Evolutionary conservation across 2,888 invertebrate genomes (phyloP).

Genomic region (Beris morrisii): DNA sequence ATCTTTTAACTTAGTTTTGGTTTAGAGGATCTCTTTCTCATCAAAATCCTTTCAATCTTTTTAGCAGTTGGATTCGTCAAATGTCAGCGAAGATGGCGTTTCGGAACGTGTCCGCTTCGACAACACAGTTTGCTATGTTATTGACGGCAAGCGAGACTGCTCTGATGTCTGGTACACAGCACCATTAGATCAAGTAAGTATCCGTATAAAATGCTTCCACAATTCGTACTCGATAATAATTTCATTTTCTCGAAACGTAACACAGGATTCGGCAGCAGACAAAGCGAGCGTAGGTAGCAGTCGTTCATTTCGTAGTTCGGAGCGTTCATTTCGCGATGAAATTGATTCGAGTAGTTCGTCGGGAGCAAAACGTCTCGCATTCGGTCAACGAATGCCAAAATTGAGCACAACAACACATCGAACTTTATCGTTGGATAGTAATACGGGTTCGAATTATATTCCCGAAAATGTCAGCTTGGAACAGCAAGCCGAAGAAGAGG

Average conservation of each 20-base stretch:
- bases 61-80: conserved; percentile 55
- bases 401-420: conserved; percentile 43
- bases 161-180: conserved; percentile 44
- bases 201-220: background rate
- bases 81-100: conserved; percentile 56
- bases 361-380: conserved; percentile 41
- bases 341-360: conserved; percentile 42
- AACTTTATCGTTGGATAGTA: conserved; percentile 44
- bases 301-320: conserved; percentile 46
- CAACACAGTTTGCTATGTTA: conserved; percentile 60
- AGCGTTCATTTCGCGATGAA: conserved; percentile 45
- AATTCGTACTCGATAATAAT: background rate
- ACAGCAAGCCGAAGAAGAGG: conserved; percentile 43
- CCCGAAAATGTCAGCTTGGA: conserved; percentile 45
- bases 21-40: background rate
- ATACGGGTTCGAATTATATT: conserved; percentile 44
- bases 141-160: conserved; percentile 43
- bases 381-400: conserved; percentile 43
- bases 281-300: conserved; percentile 46
- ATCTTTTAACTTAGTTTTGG: conserved; percentile 9
- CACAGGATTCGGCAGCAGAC: conserved; percentile 44
- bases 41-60: conserved; percentile 40
- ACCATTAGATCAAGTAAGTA: conserved; percentile 44
- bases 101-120: conserved; percentile 69
- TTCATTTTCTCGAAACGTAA: background rate